Percentiles rank a stretch among this genome's conserved stretches.
Evolutionary conservation across 2,113 vertebrate species (phyloP).

Genomic region (Caranx ignobilis): DNA sequence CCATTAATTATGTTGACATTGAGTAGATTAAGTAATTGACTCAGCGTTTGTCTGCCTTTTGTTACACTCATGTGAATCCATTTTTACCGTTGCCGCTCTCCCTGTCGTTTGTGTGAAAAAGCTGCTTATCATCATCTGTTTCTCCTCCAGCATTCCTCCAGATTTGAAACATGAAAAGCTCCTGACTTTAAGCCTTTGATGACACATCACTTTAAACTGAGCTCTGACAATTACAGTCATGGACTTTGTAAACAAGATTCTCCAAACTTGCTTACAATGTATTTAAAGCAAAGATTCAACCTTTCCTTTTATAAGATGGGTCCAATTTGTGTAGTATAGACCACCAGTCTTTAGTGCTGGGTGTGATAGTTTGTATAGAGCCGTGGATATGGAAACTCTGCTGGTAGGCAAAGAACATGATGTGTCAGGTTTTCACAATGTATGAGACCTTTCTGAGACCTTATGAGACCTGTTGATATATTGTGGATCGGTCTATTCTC

Average conservation of each 20-base stretch:
- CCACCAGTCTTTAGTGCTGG: background rate
- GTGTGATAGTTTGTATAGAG: background rate
- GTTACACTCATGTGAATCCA: conserved; percentile 2
- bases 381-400: background rate
- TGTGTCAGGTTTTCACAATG: background rate
- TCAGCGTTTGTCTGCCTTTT: conserved; percentile 17
- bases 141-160: background rate
- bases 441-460: background rate
- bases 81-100: conserved; percentile 16
- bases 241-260: background rate
- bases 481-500: too few relatives aligned
- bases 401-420: background rate
- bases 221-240: background rate
- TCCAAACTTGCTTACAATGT: background rate
- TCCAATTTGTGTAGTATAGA: background rate
- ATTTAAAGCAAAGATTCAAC: background rate
- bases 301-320: background rate
- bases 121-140: conserved; percentile 3
- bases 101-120: conserved; percentile 7
- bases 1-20: conserved; percentile 16
- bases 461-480: too few relatives aligned
- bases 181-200: background rate
- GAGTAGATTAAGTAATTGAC: background rate
- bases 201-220: background rate
- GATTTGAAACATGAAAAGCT: conserved; percentile 6